Base-by-base conservation (phyloP, 2,113 vertebrate species). In the Chlorocebus sabaeus region DNA sequence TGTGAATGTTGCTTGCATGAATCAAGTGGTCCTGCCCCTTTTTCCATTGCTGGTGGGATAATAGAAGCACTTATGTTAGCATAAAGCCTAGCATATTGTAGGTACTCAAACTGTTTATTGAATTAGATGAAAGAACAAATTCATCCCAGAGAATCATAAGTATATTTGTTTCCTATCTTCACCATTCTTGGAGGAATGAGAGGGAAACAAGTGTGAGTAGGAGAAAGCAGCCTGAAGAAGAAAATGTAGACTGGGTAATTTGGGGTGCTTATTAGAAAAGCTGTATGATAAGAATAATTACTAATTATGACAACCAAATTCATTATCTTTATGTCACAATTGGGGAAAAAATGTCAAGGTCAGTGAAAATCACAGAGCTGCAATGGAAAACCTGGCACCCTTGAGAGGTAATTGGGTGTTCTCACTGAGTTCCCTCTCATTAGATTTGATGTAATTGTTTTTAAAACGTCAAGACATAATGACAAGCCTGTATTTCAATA, bases 401-500 rank as follows among this genome's bases (percentile, higher is more conserved):
- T 57, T 95, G 72, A 95, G 81, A 95, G 45, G 57, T 95, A 97
- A 97, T 85, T 97, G 96, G 55, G 27, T 96, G 68, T 89, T 92
- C 93, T 95, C 91, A 91, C 55, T 93, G 95, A 52, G 70, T 96
- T 97, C 80, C 80, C 90, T 95, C 96, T 98, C 95, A 93, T 97
- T 96, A 97, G 89, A 95, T 95, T 97, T 97, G 45, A 96, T 90
- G 84, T 84, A 96, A 97, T 93, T 97, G 85, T 98, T 97, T 97
- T 97, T 95, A 81, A 97, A 97, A 97, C 59, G 4, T 96, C 76
- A 96, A 96, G 92, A 91, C 52, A 88, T 97, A 96, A 97, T 96
- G 96, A 97, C 96, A 97, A 97, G 84, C 90, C 95, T 73, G 61
- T 85, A 96, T 96, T 97, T 97, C 95, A 92, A 96, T 97, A 98